Evolutionary conservation across 1,140 invertebrate species (phyloP), one percentile per base, ranked within the genome.

Genomic region (Drosophila virilis): DNA sequence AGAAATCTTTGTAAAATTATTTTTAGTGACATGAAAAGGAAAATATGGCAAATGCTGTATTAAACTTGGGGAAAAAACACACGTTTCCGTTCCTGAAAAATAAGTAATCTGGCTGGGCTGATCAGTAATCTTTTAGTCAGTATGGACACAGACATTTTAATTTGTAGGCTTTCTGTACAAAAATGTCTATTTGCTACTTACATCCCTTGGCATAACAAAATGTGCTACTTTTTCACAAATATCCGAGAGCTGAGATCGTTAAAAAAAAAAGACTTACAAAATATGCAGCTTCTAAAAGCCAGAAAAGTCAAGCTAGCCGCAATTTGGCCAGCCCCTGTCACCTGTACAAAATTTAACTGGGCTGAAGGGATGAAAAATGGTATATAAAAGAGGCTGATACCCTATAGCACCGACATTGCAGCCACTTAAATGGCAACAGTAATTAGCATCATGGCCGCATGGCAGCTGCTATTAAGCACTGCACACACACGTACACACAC

Each of bases 351-450:
- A 65, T 54, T 67, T 68, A 46, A 22, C 38, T 45, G 40, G n/a
- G 43, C 52, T 46, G 55, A 32, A 12, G 8, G 35, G 15, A 45
- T 40, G 33, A 32, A 45, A n/a, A 45, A 59, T 32, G 2, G 46
- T 22, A 38, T 10, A 48, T 42, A 43, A 43, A 43, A 50, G 32
- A 40, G 43, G 77, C 8, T n/a, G 58, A 62, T 62, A 28, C 48
- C 48, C 43, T 60, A 61, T 76, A 50, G 58, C 67, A 58, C 54
- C 69, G 79, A 77, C 83, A 89, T 88, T 88, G 84, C 83, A 89
- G 89, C 83, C 83, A 89, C 83, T 88, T 89, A 88, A 88, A 88
- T 88, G 84, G 80, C 83, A 88, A 77, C 79, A 83, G 84, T 88
- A 88, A 88, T 88, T 88, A 88, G 83, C 83, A 88, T 88, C 80